Base-by-base conservation (phyloP, 2,888 invertebrate genomes). In the Drosophila vallismaia region DNA sequence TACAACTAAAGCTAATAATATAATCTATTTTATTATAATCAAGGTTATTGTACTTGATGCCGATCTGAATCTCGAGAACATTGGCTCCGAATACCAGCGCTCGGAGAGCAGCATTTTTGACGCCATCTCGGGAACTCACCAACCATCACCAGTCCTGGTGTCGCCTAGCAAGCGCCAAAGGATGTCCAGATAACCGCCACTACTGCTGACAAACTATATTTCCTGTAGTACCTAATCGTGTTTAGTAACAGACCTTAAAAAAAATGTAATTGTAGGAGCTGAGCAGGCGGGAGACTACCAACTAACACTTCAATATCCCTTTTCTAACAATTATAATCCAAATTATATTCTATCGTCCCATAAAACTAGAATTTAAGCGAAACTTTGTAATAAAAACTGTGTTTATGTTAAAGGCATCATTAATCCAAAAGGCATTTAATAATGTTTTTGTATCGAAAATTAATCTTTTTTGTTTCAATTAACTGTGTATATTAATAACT, bases 31-130 rank as follows among this genome's bases (percentile, higher is more conserved):
- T 38, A 14, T 1, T 44, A 10, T 44, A 10, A 24, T 19, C n/a
- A 57, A 94, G 94, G 94, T 95, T 4, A 84, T 95, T 38, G 94
- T 95, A n/a, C 86, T 95, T 71, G 94, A 95, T 89, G 95, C 94
- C 14, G 93, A 95, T 89, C 91, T 94, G 74, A 94, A 94, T 86
- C 90, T 95, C 33, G 94, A 94, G 4, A 93, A 94, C 77, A 95
- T 95, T 84, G 92, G 93, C 10, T 93, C 93, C 55, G 94, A 95
- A 76, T 95, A 95, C 81, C 93, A 93, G 83, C 92, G 92, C 52
- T 94, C 94, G 75, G 94, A 95, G 88, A 92, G 89, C 24, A 92
- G 91, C 75, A 93, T 93, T 60, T 88, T 86, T 36, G 88, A 88
- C 50, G 84, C 88, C 2, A 90, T 93, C 56, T 89, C 89, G 9